Conservation (phyloP, 2,888 invertebrate genomes). For the Neoascia interrupta region DNA sequence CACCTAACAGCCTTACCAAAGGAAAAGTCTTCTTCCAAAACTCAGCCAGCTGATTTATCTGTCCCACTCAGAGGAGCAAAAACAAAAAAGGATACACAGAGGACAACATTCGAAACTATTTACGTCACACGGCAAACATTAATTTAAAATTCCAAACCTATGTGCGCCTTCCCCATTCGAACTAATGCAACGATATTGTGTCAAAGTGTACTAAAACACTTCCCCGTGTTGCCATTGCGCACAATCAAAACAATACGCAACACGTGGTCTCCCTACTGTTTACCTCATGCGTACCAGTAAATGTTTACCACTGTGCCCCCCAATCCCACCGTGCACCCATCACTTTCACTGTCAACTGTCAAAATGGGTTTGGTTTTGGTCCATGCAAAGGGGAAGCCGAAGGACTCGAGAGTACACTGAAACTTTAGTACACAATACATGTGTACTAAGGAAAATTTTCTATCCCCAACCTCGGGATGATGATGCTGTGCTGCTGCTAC, state of each 20-base stretch:
- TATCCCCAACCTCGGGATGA: constrained; percentile 45
- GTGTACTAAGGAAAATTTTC: constrained; percentile 61
- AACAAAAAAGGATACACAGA: constrained; percentile 51
- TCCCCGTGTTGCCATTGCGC: constrained; percentile 72
- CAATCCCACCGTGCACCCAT: neutral
- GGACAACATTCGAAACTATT: constrained; percentile 54
- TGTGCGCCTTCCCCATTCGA: neutral
- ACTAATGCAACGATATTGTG: constrained; percentile 45
- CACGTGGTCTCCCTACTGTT: constrained; percentile 76
- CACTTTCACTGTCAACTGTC: constrained; percentile 68
- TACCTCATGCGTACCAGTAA: constrained; percentile 60
- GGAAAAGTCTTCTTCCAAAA: neutral
- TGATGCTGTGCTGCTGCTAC: constrained; percentile 40
- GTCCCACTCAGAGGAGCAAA: constrained; percentile 26
- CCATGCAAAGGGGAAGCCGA: constrained; percentile 23
- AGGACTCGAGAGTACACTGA: constrained; percentile 20
- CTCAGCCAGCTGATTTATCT: constrained; percentile 55
- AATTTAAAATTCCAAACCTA: constrained; percentile 34
- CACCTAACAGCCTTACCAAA: neutral
- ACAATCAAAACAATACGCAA: constrained; percentile 78
- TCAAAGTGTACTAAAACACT: constrained; percentile 55
- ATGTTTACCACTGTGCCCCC: constrained; percentile 31
- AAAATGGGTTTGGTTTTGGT: constrained; percentile 61
- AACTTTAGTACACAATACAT: constrained; percentile 60
- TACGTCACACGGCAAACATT: constrained; percentile 60